Evolutionary conservation across 2,797 vertebrate species (phyloP), one percentile per base, ranked within the genome.

Genomic region (Malurus splendens): DNA sequence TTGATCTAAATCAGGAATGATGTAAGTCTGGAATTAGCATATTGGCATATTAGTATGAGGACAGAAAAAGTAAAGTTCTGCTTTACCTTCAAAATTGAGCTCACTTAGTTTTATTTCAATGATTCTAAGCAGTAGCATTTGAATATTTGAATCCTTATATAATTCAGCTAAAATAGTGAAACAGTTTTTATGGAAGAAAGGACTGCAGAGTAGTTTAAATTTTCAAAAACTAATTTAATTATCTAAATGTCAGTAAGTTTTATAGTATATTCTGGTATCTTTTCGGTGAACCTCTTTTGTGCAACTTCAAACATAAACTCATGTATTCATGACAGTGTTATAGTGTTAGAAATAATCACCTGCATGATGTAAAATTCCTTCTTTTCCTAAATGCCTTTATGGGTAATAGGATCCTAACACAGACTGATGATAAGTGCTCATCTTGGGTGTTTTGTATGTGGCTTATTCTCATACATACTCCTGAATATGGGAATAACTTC

Each of bases 261-360:
- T 66, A 13, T 5, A 22, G 7, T 42, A 15, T 48, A 45, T 60
- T 75, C 30, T 14, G 7, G 2, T 64, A 15, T 8, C 6, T 76
- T 41, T 86, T 57, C 27, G 54, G 18, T 2, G 2, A 22, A 2
- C 30, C 18, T 61, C 1, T 68, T 75, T 22, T 68, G 14, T 78
- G 27, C 22, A 44, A 39, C 23, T 44, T 59, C 9, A 62, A 39
- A 45, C 39, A 39, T 52, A 80, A 86, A 70, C 12, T 19, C 10
- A 22, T 1, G 0, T 54, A 32, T 51, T 67, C 0, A 0, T 81
- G 33, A 45, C 12, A 32, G 16, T 39, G 22, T 68, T 82, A 12
- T 57, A 50, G 19, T 73, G 17, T 27, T 72, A 39, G 17, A 68
- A 61, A 50, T 65, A 50, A 32, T 28, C 8, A 44, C 8, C 22